phyloP scores from a whole-genome alignment of 2,113 vertebrate genomes.

The Hymenochirus boettgeri region DNA sequence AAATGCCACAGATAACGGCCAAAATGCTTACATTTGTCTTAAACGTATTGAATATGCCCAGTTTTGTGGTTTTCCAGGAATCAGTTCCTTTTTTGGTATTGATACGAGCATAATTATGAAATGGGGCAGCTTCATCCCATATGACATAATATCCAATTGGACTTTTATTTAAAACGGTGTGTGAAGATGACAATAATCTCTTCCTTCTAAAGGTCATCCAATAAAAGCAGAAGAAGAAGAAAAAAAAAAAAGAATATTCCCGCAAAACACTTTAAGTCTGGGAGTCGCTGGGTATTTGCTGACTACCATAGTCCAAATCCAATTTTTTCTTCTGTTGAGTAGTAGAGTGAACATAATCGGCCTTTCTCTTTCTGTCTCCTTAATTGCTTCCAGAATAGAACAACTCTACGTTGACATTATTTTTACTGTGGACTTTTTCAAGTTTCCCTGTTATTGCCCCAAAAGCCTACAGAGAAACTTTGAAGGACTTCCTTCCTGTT shows the following conservation, averaged over 20 bases:
- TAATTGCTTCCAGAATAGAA: slow-evolving; percentile 8
- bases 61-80: too few relatives aligned
- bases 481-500: too few relatives aligned
- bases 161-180: neutral
- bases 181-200: slow-evolving; percentile 7
- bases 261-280: slow-evolving; percentile 15
- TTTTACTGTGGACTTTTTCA: slow-evolving; percentile 5
- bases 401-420: slow-evolving; percentile 10
- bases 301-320: slow-evolving; percentile 15
- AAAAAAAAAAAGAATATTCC: slow-evolving; percentile 14
- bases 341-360: neutral
- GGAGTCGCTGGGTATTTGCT: neutral
- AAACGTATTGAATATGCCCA: too few relatives aligned
- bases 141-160: neutral
- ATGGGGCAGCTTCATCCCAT: neutral
- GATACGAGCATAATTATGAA: neutral
- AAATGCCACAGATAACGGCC: too few relatives aligned
- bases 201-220: slow-evolving; percentile 9
- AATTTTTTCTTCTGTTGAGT: neutral
- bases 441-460: neutral
- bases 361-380: slow-evolving; percentile 5
- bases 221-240: too few relatives aligned
- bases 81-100: too few relatives aligned
- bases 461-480: neutral
- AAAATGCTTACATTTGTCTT: too few relatives aligned